These are phyloP conservation scores for Passer montanus DNA, from an alignment of 2,113 vertebrate species.

Conservation along the genomic window DNA sequence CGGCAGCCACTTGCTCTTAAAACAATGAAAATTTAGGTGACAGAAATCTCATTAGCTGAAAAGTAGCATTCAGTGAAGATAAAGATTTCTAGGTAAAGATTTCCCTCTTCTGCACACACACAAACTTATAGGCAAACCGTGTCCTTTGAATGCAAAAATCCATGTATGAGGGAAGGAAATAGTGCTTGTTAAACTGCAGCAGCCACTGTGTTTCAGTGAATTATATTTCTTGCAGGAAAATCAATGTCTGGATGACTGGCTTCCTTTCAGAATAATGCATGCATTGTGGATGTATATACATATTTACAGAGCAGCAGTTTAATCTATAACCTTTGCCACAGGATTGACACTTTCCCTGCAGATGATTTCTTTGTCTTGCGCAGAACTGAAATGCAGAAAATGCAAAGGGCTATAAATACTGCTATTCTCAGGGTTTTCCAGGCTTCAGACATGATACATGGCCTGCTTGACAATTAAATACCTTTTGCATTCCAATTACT, in stretches of 20 bases:
- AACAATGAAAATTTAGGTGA: constrained; percentile 86
- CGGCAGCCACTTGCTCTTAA: constrained; percentile 81
- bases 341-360: neutral
- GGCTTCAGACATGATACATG: neutral
- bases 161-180: neutral
- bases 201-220: neutral
- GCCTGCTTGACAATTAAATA: constrained; percentile 7
- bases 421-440: neutral
- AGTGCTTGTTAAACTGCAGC: neutral
- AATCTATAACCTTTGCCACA: neutral
- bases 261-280: constrained; percentile 17
- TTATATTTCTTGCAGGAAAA: constrained; percentile 6
- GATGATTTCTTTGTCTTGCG: constrained; percentile 2
- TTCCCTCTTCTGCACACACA: constrained; percentile 9
- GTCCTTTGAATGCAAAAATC: neutral
- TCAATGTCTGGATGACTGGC: neutral
- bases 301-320: constrained; percentile 10
- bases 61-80: constrained; percentile 55
- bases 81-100: constrained; percentile 66
- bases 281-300: neutral
- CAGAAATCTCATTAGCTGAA: constrained; percentile 78
- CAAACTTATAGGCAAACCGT: neutral
- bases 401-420: neutral
- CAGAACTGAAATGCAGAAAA: constrained; percentile 1
- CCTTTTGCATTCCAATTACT: constrained; percentile 24